Conservation (phyloP, 2,113 vertebrate genomes). For the Indicator indicator region DNA sequence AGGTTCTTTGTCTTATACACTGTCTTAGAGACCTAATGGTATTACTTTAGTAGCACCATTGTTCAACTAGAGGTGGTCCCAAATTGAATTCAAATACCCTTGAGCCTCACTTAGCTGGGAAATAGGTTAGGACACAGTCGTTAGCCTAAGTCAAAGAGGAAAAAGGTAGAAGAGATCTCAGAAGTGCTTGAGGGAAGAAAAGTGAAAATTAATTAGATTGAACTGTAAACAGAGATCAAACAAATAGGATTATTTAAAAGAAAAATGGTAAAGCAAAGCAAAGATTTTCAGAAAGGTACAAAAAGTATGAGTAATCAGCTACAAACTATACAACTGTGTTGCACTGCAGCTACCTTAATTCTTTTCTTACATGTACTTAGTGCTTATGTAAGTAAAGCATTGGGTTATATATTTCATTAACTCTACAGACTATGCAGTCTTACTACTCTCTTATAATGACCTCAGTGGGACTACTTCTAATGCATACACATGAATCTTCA, state of each 20-base stretch:
- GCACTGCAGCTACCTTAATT: neutral
- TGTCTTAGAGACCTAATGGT: slow-evolving; percentile 36
- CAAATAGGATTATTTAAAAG: neutral
- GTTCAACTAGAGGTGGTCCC: neutral
- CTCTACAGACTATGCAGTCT: neutral
- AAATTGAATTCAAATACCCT: slow-evolving; percentile 63
- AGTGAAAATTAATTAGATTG: slow-evolving; percentile 39
- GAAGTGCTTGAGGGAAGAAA: neutral
- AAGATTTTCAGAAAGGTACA: neutral
- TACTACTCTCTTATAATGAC: neutral
- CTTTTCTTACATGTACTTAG: neutral
- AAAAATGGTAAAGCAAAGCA: neutral
- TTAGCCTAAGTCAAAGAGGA: slow-evolving; percentile 42
- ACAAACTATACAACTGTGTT: neutral
- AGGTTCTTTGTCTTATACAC: neutral
- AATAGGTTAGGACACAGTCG: slow-evolving; percentile 49
- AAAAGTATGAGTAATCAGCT: neutral
- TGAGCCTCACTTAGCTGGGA: slow-evolving; percentile 51
- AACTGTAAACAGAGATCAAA: slow-evolving; percentile 15
- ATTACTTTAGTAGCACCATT: slow-evolving; percentile 26
- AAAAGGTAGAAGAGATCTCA: slow-evolving; percentile 23
- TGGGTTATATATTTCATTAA: neutral
- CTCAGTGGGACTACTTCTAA: neutral
- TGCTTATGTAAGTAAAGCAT: neutral
- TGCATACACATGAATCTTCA: neutral